Conservation (phyloP, 2,113 vertebrate genomes). For the Gracilinanus agilis region DNA sequence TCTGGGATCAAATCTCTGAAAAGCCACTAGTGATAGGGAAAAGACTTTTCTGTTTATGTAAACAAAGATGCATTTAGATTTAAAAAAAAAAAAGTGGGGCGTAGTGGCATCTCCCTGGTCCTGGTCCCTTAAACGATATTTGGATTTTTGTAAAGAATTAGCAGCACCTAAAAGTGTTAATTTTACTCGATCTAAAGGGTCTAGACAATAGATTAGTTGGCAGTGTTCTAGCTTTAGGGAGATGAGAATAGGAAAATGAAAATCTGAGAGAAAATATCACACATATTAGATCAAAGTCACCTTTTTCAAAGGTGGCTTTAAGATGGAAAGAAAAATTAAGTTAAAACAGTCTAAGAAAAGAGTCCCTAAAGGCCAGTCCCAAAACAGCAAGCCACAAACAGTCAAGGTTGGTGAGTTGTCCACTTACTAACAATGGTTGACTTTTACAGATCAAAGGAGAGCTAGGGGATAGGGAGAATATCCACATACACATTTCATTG, state of each 20-base stretch:
- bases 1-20: slow-evolving; percentile 58
- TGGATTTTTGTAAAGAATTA: slow-evolving; percentile 66
- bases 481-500: slow-evolving; percentile 59
- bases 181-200: slow-evolving; percentile 52
- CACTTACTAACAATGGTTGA: slow-evolving; percentile 48
- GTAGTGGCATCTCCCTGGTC: slow-evolving; percentile 75
- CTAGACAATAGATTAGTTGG: slow-evolving; percentile 69
- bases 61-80: slow-evolving; percentile 65
- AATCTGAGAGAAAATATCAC: slow-evolving; percentile 32
- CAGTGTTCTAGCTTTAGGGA: slow-evolving; percentile 78
- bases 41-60: slow-evolving; percentile 62
- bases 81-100: slow-evolving; percentile 65
- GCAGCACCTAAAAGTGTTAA: slow-evolving; percentile 51
- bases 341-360: slow-evolving; percentile 61
- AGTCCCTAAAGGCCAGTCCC: slow-evolving; percentile 57
- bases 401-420: slow-evolving; percentile 52
- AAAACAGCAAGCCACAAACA: slow-evolving; percentile 37
- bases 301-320: slow-evolving; percentile 25
- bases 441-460: slow-evolving; percentile 68
- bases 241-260: slow-evolving; percentile 46
- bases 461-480: slow-evolving; percentile 71
- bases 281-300: slow-evolving; percentile 63
- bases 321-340: not conserved
- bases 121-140: slow-evolving; percentile 70
- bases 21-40: slow-evolving; percentile 59